phyloP scores from a whole-genome alignment of 1,140 invertebrate genomes.

The Zaprionus africanus region DNA sequence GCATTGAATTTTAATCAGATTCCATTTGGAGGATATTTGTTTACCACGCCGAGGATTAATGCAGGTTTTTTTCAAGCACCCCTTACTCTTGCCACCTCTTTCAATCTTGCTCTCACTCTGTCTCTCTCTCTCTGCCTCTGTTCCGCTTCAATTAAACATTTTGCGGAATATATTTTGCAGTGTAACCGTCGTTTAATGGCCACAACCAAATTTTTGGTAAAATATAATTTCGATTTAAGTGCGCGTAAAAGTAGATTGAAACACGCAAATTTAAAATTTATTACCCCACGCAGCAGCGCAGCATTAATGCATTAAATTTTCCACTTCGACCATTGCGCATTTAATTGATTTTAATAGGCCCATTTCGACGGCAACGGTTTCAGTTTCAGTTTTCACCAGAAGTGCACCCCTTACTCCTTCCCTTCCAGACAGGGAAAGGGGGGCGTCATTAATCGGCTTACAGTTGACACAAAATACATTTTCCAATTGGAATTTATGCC shows the following conservation, averaged over 20 bases:
- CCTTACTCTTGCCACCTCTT: not conserved
- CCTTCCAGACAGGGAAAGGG: slow-evolving; percentile 33
- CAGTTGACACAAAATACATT: slow-evolving; percentile 70
- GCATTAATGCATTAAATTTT: slow-evolving; percentile 69
- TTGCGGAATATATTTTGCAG: slow-evolving; percentile 14
- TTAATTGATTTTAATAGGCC: slow-evolving; percentile 76
- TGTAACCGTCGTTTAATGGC: slow-evolving; percentile 23
- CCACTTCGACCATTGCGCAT: slow-evolving; percentile 46
- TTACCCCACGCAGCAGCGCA: slow-evolving; percentile 14
- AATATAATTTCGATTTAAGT: slow-evolving; percentile 45
- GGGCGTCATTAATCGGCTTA: slow-evolving; percentile 71
- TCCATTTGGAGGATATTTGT: slow-evolving; percentile 51
- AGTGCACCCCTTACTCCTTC: not conserved
- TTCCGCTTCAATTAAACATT: slow-evolving; percentile 31
- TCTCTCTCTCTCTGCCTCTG: not conserved
- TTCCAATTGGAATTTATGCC: slow-evolving; percentile 61
- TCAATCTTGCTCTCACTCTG: not conserved
- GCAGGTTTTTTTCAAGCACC: slow-evolving; percentile 1
- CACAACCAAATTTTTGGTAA: slow-evolving; percentile 31
- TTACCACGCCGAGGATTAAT: slow-evolving; percentile 51
- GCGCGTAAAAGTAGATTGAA: slow-evolving; percentile 33
- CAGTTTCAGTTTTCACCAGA: slow-evolving; percentile 23
- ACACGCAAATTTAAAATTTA: slow-evolving; percentile 55
- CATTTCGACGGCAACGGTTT: slow-evolving; percentile 11
- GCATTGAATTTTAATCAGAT: slow-evolving; percentile 71